Evolutionary conservation across 2,797 vertebrate species (phyloP).

Genomic region (Salmo trutta): DNA sequence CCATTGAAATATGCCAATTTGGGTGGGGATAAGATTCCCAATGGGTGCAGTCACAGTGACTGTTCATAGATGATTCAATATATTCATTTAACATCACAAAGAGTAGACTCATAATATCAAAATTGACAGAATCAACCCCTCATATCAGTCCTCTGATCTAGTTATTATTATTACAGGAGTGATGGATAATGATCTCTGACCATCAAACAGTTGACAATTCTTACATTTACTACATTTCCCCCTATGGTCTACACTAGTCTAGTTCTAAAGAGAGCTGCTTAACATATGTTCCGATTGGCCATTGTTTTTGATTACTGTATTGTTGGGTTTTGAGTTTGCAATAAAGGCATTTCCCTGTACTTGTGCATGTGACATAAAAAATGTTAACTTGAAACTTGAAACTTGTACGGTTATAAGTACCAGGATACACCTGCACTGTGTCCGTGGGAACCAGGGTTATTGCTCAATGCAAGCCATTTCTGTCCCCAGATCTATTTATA

Average conservation of each 20-base stretch:
- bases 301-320: too few relatives aligned
- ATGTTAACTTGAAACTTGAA: too few relatives aligned
- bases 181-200: constrained; percentile 3
- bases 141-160: background rate
- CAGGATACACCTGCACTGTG: background rate
- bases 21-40: too few relatives aligned
- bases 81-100: background rate
- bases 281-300: constrained; percentile 53
- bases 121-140: background rate
- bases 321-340: too few relatives aligned
- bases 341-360: too few relatives aligned
- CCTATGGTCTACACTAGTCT: background rate
- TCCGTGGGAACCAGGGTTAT: too few relatives aligned
- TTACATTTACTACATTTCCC: constrained; percentile 29
- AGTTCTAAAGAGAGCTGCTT: constrained; percentile 31
- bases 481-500: background rate
- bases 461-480: background rate
- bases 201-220: constrained; percentile 48
- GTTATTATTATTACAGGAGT: background rate
- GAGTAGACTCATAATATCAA: background rate
- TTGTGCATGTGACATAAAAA: too few relatives aligned
- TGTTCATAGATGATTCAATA: background rate
- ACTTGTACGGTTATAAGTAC: background rate
- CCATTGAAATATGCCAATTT: too few relatives aligned
- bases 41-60: background rate